phyloP scores from a whole-genome alignment of 2,888 invertebrate species.

The Lingula anatina region DNA sequence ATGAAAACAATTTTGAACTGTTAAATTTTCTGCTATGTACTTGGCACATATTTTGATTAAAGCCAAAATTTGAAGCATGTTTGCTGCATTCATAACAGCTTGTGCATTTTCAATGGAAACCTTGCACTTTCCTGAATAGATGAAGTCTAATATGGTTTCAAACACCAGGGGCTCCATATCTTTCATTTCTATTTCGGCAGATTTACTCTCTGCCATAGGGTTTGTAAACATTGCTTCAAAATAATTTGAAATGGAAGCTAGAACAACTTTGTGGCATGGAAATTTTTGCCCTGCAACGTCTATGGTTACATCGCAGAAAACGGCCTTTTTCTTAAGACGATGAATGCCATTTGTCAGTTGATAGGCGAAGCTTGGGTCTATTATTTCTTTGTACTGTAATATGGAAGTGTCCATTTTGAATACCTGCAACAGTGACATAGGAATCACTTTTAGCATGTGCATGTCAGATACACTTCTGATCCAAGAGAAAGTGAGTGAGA shows the following conservation, averaged over 20 bases:
- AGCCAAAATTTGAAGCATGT: conserved; percentile 31
- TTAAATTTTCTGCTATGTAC: too few species aligned
- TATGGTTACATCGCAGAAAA: conserved; percentile 34
- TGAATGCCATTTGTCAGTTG: too few species aligned
- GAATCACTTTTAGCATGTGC: too few species aligned
- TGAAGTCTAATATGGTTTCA: conserved; percentile 29
- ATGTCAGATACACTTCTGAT: too few species aligned
- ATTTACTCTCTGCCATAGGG: conserved; percentile 41
- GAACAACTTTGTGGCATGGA: conserved; percentile 35
- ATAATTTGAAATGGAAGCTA: conserved; percentile 39
- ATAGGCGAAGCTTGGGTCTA: too few species aligned
- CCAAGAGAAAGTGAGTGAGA: too few species aligned
- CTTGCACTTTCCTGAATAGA: conserved; percentile 2
- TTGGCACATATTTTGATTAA: conserved; percentile 26
- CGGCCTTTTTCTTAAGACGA: conserved; percentile 27
- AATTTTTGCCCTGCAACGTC: conserved; percentile 25
- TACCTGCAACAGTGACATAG: too few species aligned
- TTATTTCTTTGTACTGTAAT: too few species aligned
- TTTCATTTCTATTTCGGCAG: conserved; percentile 28
- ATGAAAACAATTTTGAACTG: too few species aligned
- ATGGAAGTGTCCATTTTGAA: too few species aligned
- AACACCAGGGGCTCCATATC: conserved; percentile 33
- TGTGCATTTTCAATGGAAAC: too few species aligned
- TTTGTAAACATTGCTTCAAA: conserved; percentile 41
- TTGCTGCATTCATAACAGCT: too few species aligned